Percentiles rank a stretch among this genome's conserved stretches.
These are phyloP conservation scores for Omphaloscelis lunosa DNA, from an alignment of 2,888 invertebrate genomes.

Conservation along the genomic window DNA sequence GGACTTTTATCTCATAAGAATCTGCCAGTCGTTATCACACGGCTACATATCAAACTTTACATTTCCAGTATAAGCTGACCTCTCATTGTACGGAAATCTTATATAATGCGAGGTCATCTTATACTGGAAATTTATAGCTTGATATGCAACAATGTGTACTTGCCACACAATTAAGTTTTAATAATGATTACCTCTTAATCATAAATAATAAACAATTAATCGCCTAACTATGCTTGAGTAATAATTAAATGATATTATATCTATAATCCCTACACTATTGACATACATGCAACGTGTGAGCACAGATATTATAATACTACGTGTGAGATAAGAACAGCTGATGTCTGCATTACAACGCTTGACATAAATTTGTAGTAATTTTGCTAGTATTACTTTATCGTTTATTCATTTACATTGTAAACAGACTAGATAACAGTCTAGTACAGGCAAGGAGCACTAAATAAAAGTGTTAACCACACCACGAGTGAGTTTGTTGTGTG, in stretches of 20 bases:
- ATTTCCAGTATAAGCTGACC: no score
- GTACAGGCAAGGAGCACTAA: no score
- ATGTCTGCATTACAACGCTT: slow-evolving; percentile 11
- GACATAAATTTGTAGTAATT: slow-evolving; percentile 18
- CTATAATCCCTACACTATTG: slow-evolving; percentile 21
- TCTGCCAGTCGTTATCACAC: no score
- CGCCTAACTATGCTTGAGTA: slow-evolving; percentile 12
- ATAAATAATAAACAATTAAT: slow-evolving; percentile 6
- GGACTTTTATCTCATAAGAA: no score
- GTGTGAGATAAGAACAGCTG: slow-evolving; percentile 15
- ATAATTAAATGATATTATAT: slow-evolving; percentile 16
- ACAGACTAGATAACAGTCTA: not conserved
- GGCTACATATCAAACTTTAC: no score
- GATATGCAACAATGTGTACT: no score
- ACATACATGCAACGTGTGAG: slow-evolving; percentile 5
- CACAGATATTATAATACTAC: no score
- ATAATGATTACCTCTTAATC: not conserved
- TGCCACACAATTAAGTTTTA: not conserved
- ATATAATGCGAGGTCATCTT: no score
- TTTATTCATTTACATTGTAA: not conserved
- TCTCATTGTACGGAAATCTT: no score
- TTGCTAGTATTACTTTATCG: not conserved
- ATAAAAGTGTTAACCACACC: not conserved
- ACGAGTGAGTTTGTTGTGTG: no score
- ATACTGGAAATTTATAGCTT: no score